phyloP scores from a whole-genome alignment of 23 tunicate genomes.

The Halocynthia aurantium region DNA sequence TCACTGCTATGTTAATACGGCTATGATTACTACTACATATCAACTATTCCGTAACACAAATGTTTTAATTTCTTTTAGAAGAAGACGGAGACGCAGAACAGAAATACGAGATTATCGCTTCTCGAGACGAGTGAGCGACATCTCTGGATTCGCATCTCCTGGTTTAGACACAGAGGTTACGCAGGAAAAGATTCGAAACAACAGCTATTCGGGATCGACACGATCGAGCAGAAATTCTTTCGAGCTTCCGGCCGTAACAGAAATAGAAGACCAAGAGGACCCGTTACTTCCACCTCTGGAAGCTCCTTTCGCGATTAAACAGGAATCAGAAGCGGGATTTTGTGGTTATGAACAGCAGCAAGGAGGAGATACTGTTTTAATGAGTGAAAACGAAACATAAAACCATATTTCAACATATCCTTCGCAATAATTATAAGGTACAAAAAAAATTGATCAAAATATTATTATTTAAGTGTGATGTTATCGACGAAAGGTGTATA shows the following conservation, averaged over 20 bases:
- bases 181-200: slow-evolving; percentile 5
- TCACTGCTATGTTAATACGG: too few species aligned
- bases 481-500: too few species aligned
- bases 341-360: too few species aligned
- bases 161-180: background rate
- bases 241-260: background rate
- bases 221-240: background rate
- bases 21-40: background rate
- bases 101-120: slow-evolving; percentile 61
- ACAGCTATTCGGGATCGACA: slow-evolving; percentile 1
- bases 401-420: too few species aligned
- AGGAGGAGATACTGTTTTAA: too few species aligned
- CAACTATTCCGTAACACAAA: background rate
- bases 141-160: slow-evolving; percentile 8
- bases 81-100: slow-evolving; percentile 67
- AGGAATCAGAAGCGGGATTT: too few species aligned
- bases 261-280: background rate
- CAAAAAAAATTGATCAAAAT: too few species aligned
- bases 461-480: too few species aligned
- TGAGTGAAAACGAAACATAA: too few species aligned
- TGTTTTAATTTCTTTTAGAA: slow-evolving; percentile 22
- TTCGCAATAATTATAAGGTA: too few species aligned
- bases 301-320: too few species aligned
- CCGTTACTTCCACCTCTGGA: too few species aligned
- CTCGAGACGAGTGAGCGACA: slow-evolving; percentile 22